Evolutionary conservation across 2,888 invertebrate species (phyloP).

Genomic region (Parnassius glacialis): DNA sequence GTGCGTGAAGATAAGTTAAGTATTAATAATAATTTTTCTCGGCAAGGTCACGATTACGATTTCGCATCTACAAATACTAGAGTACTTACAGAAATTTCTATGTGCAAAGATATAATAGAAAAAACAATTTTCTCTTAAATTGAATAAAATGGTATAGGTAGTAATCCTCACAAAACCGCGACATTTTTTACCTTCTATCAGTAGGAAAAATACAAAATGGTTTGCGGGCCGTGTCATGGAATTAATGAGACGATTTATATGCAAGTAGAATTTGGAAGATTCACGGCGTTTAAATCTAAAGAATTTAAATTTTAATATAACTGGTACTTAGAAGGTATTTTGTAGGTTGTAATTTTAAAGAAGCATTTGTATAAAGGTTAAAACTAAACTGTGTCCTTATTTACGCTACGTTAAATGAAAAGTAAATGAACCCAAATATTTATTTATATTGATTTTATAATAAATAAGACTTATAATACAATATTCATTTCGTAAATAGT

Average conservation of each 20-base stretch:
- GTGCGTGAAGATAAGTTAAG: too few relatives aligned
- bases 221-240: constrained; percentile 50
- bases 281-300: constrained; percentile 55
- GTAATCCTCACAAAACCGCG: constrained; percentile 31
- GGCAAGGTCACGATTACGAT: too few relatives aligned
- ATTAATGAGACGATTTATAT: constrained; percentile 69
- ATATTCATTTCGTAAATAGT: too few relatives aligned
- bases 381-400: too few relatives aligned
- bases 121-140: constrained; percentile 3
- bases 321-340: neutral
- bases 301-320: constrained; percentile 52
- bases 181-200: constrained; percentile 31
- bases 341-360: neutral
- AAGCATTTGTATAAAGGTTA: neutral
- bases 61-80: too few relatives aligned
- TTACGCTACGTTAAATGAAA: too few relatives aligned
- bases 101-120: neutral
- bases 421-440: too few relatives aligned
- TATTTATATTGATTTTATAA: too few relatives aligned
- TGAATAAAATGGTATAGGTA: constrained; percentile 10
- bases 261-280: constrained; percentile 40
- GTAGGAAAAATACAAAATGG: constrained; percentile 43
- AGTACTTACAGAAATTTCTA: too few relatives aligned
- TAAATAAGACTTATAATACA: too few relatives aligned
- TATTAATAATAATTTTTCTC: too few relatives aligned